phyloP scores from a whole-genome alignment of 2,797 vertebrate species.

The Chiroxiphia lanceolata region DNA sequence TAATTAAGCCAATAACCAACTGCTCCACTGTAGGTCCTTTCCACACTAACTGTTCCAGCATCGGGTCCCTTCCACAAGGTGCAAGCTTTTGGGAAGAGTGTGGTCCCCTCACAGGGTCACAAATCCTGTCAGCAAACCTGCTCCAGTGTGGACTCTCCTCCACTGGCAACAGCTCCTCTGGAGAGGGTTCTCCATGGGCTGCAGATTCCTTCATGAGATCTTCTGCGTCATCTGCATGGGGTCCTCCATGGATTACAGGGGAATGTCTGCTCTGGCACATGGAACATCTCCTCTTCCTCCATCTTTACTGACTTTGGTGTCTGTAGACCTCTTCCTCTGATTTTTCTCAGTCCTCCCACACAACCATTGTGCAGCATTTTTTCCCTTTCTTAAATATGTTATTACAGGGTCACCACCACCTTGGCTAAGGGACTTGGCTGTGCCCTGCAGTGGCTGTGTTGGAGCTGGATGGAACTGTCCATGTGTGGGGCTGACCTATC shows the following conservation, averaged over 20 bases:
- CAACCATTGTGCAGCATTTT: fast-evolving
- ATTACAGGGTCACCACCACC: too few species aligned
- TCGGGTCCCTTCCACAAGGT: background rate
- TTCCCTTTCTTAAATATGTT: background rate
- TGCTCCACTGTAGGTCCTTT: background rate
- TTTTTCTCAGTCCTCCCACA: background rate
- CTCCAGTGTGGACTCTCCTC: fast-evolving
- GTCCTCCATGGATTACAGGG: background rate
- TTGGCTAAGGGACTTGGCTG: background rate
- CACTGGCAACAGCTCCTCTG: background rate
- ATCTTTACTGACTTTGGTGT: background rate
- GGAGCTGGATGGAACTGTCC: background rate
- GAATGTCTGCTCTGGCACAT: background rate
- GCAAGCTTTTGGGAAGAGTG: background rate
- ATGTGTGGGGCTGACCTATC: background rate
- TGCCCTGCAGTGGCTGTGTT: fast-evolving
- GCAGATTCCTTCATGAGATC: background rate
- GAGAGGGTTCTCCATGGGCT: background rate
- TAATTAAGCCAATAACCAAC: too few species aligned
- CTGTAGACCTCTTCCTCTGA: background rate
- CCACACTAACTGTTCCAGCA: background rate
- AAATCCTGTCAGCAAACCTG: background rate
- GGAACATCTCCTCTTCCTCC: background rate
- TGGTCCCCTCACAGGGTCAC: too few species aligned
- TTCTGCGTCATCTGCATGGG: background rate